Evolutionary conservation across 2,888 invertebrate species (phyloP).

Genomic region (Digitonthophagus gazella): DNA sequence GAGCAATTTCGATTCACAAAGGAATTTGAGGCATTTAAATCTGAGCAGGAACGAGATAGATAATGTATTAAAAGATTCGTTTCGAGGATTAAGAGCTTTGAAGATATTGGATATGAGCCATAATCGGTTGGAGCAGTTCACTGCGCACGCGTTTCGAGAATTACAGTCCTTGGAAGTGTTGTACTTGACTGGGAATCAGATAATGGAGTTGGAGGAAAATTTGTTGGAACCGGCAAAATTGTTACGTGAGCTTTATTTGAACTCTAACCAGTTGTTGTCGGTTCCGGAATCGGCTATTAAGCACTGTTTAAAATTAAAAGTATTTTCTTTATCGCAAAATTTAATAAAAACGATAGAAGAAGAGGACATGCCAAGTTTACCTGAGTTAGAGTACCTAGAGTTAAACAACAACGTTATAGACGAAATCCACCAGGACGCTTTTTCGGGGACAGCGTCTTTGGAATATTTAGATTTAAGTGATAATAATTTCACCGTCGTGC

Average conservation of each 20-base stretch:
- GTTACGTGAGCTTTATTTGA: conserved; percentile 70
- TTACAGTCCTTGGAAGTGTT: conserved; percentile 71
- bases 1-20: conserved; percentile 77
- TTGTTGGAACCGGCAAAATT: conserved; percentile 69
- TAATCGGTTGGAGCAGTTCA: conserved; percentile 74
- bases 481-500: conserved; percentile 77
- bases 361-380: conserved; percentile 70
- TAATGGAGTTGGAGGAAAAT: conserved; percentile 70
- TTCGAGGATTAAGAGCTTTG: conserved; percentile 70
- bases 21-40: conserved; percentile 71
- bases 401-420: conserved; percentile 76
- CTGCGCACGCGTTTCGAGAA: conserved; percentile 75
- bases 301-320: conserved; percentile 65
- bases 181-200: conserved; percentile 72
- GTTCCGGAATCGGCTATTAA: conserved; percentile 69
- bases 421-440: conserved; percentile 67
- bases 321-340: conserved; percentile 76
- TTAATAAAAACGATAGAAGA: conserved; percentile 70
- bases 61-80: conserved; percentile 70
- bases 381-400: conserved; percentile 68
- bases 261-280: conserved; percentile 76
- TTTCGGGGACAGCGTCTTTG: conserved; percentile 71
- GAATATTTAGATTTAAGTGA: conserved; percentile 74
- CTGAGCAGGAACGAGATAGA: conserved; percentile 74
- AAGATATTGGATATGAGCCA: conserved; percentile 69